These are phyloP conservation scores for Lathamus discolor DNA, from an alignment of 2,113 vertebrate species.

Conservation along the genomic window DNA sequence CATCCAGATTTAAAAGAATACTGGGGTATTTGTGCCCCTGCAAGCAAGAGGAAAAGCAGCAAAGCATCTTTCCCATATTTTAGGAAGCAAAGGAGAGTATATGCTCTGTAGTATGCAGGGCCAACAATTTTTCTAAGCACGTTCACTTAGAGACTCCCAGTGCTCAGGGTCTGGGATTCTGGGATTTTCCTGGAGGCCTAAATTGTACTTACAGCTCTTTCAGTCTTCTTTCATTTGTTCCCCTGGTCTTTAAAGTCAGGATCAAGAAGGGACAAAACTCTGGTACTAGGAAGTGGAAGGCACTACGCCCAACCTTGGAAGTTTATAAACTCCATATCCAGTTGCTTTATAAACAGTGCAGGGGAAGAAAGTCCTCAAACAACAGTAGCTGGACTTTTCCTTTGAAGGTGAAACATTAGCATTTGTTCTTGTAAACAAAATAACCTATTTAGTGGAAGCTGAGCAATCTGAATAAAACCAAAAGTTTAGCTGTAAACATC, in stretches of 20 bases:
- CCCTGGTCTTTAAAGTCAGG: background rate
- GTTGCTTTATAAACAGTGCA: background rate
- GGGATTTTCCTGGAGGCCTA: background rate
- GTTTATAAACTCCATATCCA: background rate
- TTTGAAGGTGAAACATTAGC: background rate
- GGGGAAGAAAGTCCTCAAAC: background rate
- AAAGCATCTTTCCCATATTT: accelerated
- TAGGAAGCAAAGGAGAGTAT: background rate
- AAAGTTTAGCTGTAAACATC: background rate
- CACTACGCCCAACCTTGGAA: background rate
- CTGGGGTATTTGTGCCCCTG: background rate
- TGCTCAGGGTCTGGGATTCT: background rate
- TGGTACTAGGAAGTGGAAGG: background rate
- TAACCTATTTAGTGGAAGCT: background rate
- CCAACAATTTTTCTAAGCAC: background rate
- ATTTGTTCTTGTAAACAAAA: background rate
- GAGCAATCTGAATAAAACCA: background rate
- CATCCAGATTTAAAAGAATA: background rate
- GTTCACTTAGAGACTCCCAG: background rate
- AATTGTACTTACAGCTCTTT: background rate
- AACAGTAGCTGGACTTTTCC: background rate
- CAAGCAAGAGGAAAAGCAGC: background rate
- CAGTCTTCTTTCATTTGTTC: background rate
- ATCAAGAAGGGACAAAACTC: background rate
- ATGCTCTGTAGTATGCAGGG: background rate